Conservation (phyloP, 2,797 vertebrate species). For the Synanceia verrucosa region DNA sequence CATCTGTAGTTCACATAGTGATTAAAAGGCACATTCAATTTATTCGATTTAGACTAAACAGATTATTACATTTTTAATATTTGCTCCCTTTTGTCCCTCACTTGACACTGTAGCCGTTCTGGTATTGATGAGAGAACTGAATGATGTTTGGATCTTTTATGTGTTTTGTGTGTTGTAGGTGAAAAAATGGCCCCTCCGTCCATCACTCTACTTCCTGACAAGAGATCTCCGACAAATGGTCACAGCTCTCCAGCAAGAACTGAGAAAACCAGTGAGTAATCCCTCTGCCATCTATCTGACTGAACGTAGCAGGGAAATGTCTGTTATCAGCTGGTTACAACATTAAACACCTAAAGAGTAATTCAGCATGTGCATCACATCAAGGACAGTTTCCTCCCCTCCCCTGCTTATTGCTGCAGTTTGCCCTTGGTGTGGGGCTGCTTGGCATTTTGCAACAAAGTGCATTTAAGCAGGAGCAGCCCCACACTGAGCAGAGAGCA, state of each 20-base stretch:
- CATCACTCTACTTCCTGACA: conserved; percentile 72
- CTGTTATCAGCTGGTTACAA: conserved; percentile 12
- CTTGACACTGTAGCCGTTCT: not conserved
- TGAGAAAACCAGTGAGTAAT: conserved; percentile 79
- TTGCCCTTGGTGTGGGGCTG: conserved; percentile 49
- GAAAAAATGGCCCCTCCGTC: conserved; percentile 75
- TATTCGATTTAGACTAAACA: not conserved
- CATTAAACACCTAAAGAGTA: conserved; percentile 23
- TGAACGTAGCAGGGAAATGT: not conserved
- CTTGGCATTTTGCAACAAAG: conserved; percentile 57
- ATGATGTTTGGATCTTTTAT: not conserved
- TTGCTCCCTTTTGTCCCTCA: not conserved
- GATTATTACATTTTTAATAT: not conserved
- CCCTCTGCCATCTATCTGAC: conserved; percentile 15
- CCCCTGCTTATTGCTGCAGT: conserved; percentile 52
- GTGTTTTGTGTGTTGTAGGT: conserved; percentile 48
- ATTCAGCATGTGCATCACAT: conserved; percentile 46
- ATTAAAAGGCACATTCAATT: not conserved
- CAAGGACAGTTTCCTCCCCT: conserved; percentile 30
- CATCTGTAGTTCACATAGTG: not conserved
- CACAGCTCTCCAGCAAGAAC: conserved; percentile 74
- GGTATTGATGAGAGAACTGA: not conserved
- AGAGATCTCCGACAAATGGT: conserved; percentile 74
- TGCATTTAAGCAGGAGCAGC: conserved; percentile 18
- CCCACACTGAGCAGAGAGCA: not conserved